Conservation (phyloP, 2,113 vertebrate genomes). For the Xenopus laevis region DNA sequence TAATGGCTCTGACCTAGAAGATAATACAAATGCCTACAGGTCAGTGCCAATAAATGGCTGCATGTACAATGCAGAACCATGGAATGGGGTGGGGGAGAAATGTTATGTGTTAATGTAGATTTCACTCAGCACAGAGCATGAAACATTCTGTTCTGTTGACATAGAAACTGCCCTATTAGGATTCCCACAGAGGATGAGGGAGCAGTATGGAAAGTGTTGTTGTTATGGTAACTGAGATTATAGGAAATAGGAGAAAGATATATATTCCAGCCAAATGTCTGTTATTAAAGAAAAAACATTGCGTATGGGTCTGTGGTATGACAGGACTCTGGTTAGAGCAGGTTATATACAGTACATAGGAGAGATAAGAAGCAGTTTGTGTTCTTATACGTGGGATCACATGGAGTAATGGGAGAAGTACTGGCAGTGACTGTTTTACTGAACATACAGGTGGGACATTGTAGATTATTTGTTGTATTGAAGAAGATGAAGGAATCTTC, state of each 20-base stretch:
- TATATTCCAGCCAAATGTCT: not conserved
- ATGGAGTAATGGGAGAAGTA: too few relatives aligned
- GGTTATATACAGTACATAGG: too few relatives aligned
- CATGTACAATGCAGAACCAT: too few relatives aligned
- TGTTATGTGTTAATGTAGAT: not conserved
- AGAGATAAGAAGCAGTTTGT: too few relatives aligned
- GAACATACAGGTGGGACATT: too few relatives aligned
- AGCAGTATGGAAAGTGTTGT: conserved; percentile 1
- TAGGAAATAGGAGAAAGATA: not conserved
- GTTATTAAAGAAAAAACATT: not conserved
- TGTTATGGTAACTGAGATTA: conserved; percentile 33
- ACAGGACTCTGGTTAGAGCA: too few relatives aligned
- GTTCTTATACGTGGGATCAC: too few relatives aligned
- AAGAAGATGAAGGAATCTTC: too few relatives aligned
- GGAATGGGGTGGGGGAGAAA: not conserved
- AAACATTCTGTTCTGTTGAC: conserved; percentile 18
- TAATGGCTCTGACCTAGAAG: not conserved
- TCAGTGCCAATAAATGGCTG: not conserved
- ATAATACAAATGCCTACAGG: not conserved
- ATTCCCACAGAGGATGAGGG: conserved; percentile 7
- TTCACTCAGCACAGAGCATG: not conserved
- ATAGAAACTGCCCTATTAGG: conserved; percentile 33
- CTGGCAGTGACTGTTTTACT: too few relatives aligned
- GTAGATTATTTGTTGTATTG: too few relatives aligned
- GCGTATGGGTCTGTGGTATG: not conserved